Evolutionary conservation across 2,113 vertebrate species (phyloP).

Genomic region (Sterna hirundo): DNA sequence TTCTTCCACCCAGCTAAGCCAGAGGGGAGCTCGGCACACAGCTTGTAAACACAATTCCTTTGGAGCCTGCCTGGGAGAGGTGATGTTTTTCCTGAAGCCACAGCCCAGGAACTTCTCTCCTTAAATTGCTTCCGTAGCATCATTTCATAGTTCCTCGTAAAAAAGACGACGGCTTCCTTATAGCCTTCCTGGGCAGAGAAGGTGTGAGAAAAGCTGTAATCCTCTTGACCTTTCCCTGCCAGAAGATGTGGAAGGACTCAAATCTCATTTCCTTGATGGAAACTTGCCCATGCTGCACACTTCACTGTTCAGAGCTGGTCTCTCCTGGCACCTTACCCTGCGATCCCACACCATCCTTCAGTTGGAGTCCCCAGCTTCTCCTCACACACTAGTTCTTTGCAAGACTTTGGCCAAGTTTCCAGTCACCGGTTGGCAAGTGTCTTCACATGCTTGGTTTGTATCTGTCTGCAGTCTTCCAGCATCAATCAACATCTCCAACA

Average conservation of each 20-base stretch:
- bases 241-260: background rate
- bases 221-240: background rate
- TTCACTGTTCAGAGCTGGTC: background rate
- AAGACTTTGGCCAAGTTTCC: background rate
- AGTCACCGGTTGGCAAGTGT: background rate
- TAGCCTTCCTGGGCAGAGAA: background rate
- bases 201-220: background rate
- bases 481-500: accelerated
- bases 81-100: background rate
- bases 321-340: background rate
- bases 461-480: background rate
- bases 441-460: background rate
- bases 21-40: background rate
- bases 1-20: background rate
- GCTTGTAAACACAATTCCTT: background rate
- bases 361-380: background rate
- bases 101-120: background rate
- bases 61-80: background rate
- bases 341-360: background rate
- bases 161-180: background rate
- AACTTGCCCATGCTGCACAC: accelerated
- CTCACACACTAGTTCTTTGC: background rate
- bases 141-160: background rate
- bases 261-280: background rate
- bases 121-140: background rate